Base-by-base conservation (phyloP, 92 coral and sea anemone species). In the Anthopleura xanthogrammica region DNA sequence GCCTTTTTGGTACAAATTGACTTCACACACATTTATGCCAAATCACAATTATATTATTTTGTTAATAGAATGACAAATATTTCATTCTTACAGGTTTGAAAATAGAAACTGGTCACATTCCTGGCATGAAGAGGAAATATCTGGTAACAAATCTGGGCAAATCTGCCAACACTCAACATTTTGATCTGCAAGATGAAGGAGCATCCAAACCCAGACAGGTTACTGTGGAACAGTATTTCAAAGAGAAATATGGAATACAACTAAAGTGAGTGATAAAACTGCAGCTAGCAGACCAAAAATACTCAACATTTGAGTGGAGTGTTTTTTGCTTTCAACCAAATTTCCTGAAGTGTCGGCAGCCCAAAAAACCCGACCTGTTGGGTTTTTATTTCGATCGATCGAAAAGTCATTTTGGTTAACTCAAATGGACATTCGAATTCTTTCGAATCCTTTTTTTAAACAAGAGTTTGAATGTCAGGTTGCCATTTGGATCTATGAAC, bases 191-290 rank as follows among this genome's bases (percentile, higher is more conserved):
- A 54, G 93, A 92, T 7, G 90, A 86, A 12, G 75, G 72, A 19
- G 80, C 85, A 5, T 76, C 83, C 4, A 23, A 41, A 19, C 24
- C 80, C 11, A 83, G 79, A 14, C 70, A 60, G 82, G 88, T 87
- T 48, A 90, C 98, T 23, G 96, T 96, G 3, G 89, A 91, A 58
- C 41, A 82, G 66, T 96, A 96, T 82, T 94, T 96, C 83, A 65
- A 75, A 39, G 92, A 94, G 12, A 86, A 79, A 55, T 96, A 96
- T 86, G 16, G 36, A 3, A 17, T 88, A 10, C 60, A 17, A 17
- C 86, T 96, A 48, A 87, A 94, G 99, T 93, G 80, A 52, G 86
- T 80, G 29, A 43, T 36, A 13, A 29, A 64, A 20, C 24, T 17
- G 23, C 36, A 17, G 72, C 36, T 58, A 19, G 6, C 6, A 1